Percentiles rank a stretch among this genome's conserved stretches.
These are phyloP conservation scores for Eilema sororculum DNA, from an alignment of 2,888 invertebrate genomes.

Conservation along the genomic window DNA sequence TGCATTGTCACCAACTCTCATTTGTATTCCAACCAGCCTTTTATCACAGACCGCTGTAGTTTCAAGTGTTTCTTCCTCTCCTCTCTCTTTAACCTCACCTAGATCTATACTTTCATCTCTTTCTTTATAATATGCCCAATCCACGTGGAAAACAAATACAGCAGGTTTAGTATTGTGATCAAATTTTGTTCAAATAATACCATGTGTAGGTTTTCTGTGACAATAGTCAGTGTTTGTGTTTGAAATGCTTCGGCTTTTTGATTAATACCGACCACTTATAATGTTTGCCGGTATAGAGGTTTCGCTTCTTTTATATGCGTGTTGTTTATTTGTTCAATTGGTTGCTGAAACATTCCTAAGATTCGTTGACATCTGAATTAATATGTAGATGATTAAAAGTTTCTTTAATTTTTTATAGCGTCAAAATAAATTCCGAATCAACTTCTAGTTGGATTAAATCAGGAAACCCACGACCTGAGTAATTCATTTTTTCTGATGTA, in stretches of 20 bases:
- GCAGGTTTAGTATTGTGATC: conserved; percentile 69
- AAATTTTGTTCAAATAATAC: conserved; percentile 69
- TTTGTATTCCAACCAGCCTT: conserved; percentile 69
- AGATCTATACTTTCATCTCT: conserved; percentile 60
- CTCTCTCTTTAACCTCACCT: conserved; percentile 62
- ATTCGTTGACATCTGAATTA: conserved; percentile 58
- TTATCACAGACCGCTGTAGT: conserved; percentile 76
- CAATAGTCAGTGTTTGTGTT: conserved; percentile 67
- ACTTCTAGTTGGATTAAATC: background rate
- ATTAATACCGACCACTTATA: conserved; percentile 63
- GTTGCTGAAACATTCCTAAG: conserved; percentile 54
- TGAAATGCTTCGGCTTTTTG: conserved; percentile 75
- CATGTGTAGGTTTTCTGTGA: conserved; percentile 53
- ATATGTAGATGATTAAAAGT: conserved; percentile 26
- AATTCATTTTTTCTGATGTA: no score
- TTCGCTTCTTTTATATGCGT: conserved; percentile 59
- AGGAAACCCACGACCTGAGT: no score
- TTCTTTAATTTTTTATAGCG: background rate
- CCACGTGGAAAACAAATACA: conserved; percentile 70
- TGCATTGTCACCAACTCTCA: conserved; percentile 76
- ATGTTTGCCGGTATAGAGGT: conserved; percentile 64
- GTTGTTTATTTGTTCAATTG: conserved; percentile 73
- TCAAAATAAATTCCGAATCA: background rate
- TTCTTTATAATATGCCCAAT: conserved; percentile 72
- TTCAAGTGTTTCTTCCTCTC: conserved; percentile 74